These are phyloP conservation scores for Calonectris borealis DNA, from an alignment of 2,113 vertebrate genomes.

Conservation along the genomic window DNA sequence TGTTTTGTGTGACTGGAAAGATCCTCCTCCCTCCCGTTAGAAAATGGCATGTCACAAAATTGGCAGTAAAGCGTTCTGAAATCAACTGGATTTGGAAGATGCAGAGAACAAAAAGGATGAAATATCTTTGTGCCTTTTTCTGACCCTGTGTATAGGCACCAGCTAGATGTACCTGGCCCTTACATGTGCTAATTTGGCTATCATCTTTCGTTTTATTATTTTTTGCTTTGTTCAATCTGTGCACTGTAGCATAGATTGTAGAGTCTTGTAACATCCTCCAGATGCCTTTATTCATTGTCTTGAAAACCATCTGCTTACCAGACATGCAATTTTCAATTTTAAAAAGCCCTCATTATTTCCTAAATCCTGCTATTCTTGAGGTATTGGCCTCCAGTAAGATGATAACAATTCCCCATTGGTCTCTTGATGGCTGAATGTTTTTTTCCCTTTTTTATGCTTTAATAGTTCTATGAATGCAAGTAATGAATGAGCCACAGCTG, in stretches of 20 bases:
- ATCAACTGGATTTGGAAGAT: not conserved
- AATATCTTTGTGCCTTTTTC: not conserved
- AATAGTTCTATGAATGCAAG: not conserved
- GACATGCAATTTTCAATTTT: slow-evolving; percentile 31
- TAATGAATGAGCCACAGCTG: not conserved
- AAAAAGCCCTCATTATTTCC: slow-evolving; percentile 32
- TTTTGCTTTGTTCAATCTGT: not conserved
- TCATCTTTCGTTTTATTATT: not conserved
- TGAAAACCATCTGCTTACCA: not conserved
- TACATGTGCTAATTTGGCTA: not conserved
- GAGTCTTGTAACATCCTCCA: not conserved
- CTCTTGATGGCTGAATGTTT: not conserved
- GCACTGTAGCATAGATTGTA: not conserved
- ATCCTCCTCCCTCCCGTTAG: not conserved
- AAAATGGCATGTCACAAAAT: not conserved
- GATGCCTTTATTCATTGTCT: not conserved
- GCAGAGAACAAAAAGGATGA: not conserved
- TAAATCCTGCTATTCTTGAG: slow-evolving; percentile 18
- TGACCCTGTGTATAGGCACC: not conserved
- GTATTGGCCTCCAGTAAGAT: not conserved
- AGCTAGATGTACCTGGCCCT: not conserved
- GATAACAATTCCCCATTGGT: slow-evolving; percentile 12
- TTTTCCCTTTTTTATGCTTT: not conserved
- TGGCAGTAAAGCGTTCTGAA: not conserved
- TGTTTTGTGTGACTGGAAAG: not conserved